Conservation (phyloP, 2,113 vertebrate species). For the Ictidomys tridecemlineatus region DNA sequence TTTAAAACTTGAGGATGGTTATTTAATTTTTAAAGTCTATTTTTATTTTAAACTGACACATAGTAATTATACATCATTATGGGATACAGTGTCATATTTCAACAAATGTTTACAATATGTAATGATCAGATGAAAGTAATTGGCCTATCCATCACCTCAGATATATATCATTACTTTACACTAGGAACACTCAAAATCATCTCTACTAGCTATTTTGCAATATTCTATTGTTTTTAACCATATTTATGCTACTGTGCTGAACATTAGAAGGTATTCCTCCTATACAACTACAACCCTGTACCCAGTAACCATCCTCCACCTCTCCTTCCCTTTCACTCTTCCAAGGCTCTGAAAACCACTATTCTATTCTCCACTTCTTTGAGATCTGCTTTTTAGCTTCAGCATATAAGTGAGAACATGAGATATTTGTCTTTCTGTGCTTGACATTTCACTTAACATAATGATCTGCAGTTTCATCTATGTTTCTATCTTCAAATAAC, state of each 20-base stretch:
- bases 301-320: background rate
- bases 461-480: background rate
- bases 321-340: background rate
- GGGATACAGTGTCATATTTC: background rate
- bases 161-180: background rate
- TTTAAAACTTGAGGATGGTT: conserved; percentile 8
- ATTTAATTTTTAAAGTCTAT: conserved; percentile 20
- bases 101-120: background rate
- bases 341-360: background rate
- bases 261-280: background rate
- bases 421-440: background rate
- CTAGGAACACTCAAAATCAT: background rate
- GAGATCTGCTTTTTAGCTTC: background rate
- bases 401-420: background rate
- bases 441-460: background rate
- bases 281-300: background rate
- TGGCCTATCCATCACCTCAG: background rate
- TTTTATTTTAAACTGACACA: conserved; percentile 35
- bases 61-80: conserved; percentile 12
- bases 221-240: background rate
- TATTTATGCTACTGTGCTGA: background rate
- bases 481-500: background rate
- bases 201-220: background rate
- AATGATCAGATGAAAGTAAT: background rate
- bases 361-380: background rate